Evolutionary conservation across 1,140 invertebrate species (phyloP).

Genomic region (Leptoteleia sp.): DNA sequence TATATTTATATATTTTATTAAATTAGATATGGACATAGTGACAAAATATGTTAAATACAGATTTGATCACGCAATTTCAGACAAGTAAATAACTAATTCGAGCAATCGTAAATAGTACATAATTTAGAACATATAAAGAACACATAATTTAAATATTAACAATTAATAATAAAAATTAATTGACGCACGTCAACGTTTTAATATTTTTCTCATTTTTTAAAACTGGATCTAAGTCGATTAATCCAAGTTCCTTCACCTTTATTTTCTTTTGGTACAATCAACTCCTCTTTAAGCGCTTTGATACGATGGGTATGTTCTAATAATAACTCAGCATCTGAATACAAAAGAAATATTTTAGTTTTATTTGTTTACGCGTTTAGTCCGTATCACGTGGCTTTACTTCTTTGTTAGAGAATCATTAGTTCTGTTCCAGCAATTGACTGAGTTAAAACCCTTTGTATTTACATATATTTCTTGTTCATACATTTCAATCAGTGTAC

Average conservation of each 20-base stretch:
- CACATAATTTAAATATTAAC: conserved; percentile 7
- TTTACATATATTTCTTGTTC: no score
- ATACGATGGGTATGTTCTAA: conserved; percentile 28
- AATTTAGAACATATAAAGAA: conserved; percentile 16
- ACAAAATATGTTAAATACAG: conserved; percentile 26
- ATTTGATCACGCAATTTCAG: conserved; percentile 2
- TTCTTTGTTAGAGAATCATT: no score
- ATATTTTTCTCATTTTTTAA: conserved; percentile 54
- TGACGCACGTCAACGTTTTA: conserved; percentile 49
- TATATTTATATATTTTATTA: no score
- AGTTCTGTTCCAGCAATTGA: no score
- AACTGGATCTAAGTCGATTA: conserved; percentile 48
- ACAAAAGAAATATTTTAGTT: conserved; percentile 29
- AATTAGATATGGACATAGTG: conserved; percentile 13
- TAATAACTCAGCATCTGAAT: conserved; percentile 53
- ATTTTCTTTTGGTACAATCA: conserved; percentile 47
- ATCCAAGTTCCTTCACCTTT: conserved; percentile 58
- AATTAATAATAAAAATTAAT: conserved; percentile 34
- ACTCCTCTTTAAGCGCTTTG: conserved; percentile 46
- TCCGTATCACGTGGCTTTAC: no score
- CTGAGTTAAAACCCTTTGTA: no score
- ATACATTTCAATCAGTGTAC: no score
- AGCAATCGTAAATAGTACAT: conserved; percentile 12
- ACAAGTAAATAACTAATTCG: conserved; percentile 39
- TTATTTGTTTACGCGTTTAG: no score